These are phyloP conservation scores for Sebastes schlegelii DNA, from an alignment of 2,113 vertebrate species.

Conservation along the genomic window DNA sequence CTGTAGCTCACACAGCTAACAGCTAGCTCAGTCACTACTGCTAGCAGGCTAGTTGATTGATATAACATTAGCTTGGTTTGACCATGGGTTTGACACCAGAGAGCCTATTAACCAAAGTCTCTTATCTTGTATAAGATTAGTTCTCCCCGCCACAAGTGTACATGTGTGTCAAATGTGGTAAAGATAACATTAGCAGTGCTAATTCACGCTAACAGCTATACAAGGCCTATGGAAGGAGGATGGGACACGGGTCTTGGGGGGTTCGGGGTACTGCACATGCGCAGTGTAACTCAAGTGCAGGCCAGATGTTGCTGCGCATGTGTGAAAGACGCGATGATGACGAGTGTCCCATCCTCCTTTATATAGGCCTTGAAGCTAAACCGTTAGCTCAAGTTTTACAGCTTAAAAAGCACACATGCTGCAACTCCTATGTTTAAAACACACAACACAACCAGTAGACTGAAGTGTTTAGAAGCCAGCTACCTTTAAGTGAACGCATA, in stretches of 20 bases:
- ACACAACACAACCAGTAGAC: accelerated
- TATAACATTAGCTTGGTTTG: neutral
- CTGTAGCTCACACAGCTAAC: slow-evolving; percentile 6
- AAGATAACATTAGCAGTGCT: slow-evolving; percentile 18
- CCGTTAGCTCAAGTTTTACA: neutral
- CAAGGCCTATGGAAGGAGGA: too few species aligned
- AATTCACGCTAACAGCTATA: too few species aligned
- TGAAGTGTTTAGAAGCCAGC: neutral
- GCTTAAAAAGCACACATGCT: neutral
- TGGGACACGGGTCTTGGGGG: too few species aligned
- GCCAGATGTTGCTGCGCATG: too few species aligned
- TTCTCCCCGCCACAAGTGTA: neutral
- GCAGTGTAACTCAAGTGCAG: too few species aligned
- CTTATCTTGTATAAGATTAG: neutral
- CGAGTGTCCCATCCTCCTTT: too few species aligned
- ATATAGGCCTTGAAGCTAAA: too few species aligned
- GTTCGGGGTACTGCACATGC: too few species aligned
- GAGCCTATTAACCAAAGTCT: neutral
- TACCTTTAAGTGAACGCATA: neutral
- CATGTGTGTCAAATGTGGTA: neutral
- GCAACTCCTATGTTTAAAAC: accelerated
- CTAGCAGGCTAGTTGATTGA: neutral
- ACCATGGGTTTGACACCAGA: neutral
- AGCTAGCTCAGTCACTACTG: neutral
- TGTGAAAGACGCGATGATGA: too few species aligned